These are phyloP conservation scores for Apodemia duryi DNA, from an alignment of 2,888 invertebrate genomes.

Conservation along the genomic window DNA sequence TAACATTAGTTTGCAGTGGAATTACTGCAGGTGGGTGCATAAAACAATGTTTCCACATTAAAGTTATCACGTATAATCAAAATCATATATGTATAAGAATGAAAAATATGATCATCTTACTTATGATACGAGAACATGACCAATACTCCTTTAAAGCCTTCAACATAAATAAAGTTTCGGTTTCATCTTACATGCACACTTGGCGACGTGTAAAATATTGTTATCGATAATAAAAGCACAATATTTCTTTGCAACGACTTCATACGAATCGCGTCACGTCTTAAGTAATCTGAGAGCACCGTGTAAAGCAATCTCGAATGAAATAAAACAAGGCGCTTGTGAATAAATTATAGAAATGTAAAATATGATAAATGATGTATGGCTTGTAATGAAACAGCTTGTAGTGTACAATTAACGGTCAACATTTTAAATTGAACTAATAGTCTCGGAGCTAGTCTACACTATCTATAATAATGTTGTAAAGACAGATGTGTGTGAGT, in stretches of 20 bases:
- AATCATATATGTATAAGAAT: not conserved
- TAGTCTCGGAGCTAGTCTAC: not conserved
- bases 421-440: conserved; percentile 33
- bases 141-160: conserved; percentile 34
- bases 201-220: conserved; percentile 74
- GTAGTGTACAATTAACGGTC: conserved; percentile 52
- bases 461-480: not conserved
- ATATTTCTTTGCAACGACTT: conserved; percentile 58
- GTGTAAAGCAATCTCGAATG: conserved; percentile 62
- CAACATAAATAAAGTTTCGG: conserved; percentile 57
- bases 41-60: too few species aligned
- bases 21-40: too few species aligned
- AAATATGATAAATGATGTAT: conserved; percentile 77
- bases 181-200: conserved; percentile 56
- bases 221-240: conserved; percentile 66
- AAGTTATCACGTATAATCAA: not conserved
- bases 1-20: too few species aligned
- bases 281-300: conserved; percentile 68
- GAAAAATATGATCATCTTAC: conserved; percentile 28
- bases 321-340: conserved; percentile 67
- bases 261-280: conserved; percentile 67
- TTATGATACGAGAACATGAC: conserved; percentile 45
- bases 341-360: conserved; percentile 77
- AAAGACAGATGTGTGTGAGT: not conserved
- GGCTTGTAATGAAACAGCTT: conserved; percentile 70